Conservation (phyloP, 2,113 vertebrate genomes). For the Theropithecus gelada region DNA sequence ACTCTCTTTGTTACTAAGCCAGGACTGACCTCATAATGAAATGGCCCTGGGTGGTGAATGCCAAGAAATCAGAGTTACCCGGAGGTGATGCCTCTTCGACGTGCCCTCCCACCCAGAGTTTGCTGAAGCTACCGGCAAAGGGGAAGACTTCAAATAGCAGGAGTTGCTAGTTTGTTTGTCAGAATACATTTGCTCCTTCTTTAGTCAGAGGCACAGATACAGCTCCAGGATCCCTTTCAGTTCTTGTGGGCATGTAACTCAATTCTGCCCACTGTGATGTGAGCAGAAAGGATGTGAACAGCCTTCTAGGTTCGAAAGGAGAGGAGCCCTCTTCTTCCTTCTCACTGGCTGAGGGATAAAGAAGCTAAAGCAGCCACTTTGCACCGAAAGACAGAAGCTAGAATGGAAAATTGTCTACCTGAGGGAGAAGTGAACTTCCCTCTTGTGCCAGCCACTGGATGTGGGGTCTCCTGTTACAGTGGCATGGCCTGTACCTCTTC, state of each 20-base stretch:
- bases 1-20: not conserved
- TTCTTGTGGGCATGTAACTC: not conserved
- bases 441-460: no score
- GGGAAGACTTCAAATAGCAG: not conserved
- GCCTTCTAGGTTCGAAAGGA: not conserved
- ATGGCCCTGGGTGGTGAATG: not conserved
- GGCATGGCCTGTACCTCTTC: no score
- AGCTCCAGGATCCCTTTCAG: not conserved
- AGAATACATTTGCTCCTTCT: not conserved
- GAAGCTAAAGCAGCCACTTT: not conserved
- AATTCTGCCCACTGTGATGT: not conserved
- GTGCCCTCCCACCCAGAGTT: not conserved
- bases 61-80: not conserved
- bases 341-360: not conserved
- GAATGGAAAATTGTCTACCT: not conserved
- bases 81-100: not conserved
- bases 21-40: not conserved
- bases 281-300: not conserved
- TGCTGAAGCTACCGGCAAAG: not conserved
- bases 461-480: accelerated
- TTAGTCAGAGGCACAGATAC: not conserved
- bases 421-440: not conserved
- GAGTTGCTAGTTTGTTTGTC: not conserved
- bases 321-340: not conserved
- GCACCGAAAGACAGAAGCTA: not conserved